These are phyloP conservation scores for Zaprionus africanus DNA, from an alignment of 1,140 invertebrate genomes.

Conservation along the genomic window DNA sequence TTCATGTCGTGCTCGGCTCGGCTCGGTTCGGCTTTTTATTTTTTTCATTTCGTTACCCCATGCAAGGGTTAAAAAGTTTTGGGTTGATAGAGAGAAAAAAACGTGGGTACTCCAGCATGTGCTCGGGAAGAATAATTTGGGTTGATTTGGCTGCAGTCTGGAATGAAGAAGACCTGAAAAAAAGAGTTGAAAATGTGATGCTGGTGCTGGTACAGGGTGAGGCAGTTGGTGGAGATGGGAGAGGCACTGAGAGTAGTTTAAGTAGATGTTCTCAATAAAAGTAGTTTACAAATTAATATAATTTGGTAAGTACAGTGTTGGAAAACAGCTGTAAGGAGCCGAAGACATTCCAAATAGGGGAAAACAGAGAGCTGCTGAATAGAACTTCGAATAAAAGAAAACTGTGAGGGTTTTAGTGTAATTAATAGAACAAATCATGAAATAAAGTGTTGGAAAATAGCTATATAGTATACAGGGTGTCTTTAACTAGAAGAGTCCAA, in stretches of 20 bases:
- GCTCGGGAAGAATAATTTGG: slow-evolving; percentile 79
- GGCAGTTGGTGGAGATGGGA: not conserved
- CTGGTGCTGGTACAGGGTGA: not conserved
- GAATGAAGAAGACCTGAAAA: slow-evolving; percentile 33
- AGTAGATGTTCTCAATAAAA: no score
- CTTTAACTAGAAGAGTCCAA: no score
- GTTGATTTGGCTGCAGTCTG: slow-evolving; percentile 50
- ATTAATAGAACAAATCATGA: no score
- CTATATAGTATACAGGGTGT: no score
- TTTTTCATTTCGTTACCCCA: slow-evolving; percentile 26
- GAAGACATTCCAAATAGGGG: no score
- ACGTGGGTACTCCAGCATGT: slow-evolving; percentile 82
- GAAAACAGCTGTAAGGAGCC: no score
- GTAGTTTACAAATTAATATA: no score
- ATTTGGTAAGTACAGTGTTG: no score
- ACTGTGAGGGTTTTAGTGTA: no score
- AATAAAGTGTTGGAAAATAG: no score
- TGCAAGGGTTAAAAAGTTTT: slow-evolving; percentile 75
- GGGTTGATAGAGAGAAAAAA: slow-evolving; percentile 53
- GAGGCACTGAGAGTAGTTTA: not conserved
- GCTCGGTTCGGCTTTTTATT: slow-evolving; percentile 17
- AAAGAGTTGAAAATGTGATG: slow-evolving; percentile 35
- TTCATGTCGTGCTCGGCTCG: slow-evolving; percentile 63
- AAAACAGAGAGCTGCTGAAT: no score
- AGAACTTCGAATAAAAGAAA: no score